Percentiles rank a stretch among this genome's conserved stretches.
Conservation (phyloP, 2,113 vertebrate genomes). For the Trogon melanurus region DNA sequence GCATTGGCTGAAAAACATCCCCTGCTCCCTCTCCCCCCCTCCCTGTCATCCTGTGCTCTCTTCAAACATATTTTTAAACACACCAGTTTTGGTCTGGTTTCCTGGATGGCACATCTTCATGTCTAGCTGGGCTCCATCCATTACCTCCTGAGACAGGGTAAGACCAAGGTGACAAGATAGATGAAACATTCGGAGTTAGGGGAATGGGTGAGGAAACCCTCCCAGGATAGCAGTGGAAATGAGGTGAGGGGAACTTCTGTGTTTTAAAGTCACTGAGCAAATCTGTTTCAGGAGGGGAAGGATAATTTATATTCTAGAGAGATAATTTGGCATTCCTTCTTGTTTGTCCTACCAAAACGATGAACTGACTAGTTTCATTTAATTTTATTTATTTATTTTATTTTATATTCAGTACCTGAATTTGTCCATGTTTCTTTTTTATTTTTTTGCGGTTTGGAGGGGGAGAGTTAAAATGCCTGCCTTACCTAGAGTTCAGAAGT, state of each 20-base stretch:
- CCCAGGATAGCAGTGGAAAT: neutral
- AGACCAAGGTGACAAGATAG: conserved; percentile 29
- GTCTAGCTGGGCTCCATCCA: conserved; percentile 53
- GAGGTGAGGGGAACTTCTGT: neutral
- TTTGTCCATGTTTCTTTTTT: conserved; percentile 12
- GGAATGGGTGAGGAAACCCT: neutral
- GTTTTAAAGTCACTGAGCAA: neutral
- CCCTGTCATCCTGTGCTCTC: neutral
- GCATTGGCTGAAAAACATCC: conserved; percentile 16
- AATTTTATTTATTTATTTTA: conserved; percentile 42
- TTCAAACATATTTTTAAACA: conserved; percentile 54
- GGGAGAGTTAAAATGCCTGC: conserved; percentile 30
- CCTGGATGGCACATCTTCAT: conserved; percentile 61
- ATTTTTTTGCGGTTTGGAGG: conserved; percentile 46
- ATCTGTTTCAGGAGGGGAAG: neutral
- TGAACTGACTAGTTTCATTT: conserved; percentile 16
- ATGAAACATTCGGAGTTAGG: neutral
- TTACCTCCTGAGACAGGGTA: conserved; percentile 55
- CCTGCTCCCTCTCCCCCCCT: neutral
- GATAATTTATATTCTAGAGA: neutral
- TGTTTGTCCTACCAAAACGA: conserved; percentile 24
- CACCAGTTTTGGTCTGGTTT: conserved; percentile 60
- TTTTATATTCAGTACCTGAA: conserved; percentile 37
- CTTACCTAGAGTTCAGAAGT: conserved; percentile 53
- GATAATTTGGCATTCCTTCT: conserved; percentile 27